Percentiles rank a stretch among this genome's conserved stretches.
Evolutionary conservation across 2,113 vertebrate genomes (phyloP).

Genomic region (Tringa solitaria): DNA sequence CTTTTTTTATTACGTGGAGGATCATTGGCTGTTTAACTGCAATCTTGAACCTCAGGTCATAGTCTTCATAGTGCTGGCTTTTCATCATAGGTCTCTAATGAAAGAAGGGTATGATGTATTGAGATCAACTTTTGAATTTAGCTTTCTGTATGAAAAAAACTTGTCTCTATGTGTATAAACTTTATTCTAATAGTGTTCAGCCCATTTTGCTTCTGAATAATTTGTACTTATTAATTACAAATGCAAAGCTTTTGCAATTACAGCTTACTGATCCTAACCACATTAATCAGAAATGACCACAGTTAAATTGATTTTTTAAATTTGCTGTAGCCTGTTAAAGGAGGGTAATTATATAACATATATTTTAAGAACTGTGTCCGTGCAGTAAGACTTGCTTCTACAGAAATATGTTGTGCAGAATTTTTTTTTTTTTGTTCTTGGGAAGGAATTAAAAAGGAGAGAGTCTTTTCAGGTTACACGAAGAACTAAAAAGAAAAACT

Average conservation of each 20-base stretch:
- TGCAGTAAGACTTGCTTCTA: neutral
- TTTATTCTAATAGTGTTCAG: constrained; percentile 32
- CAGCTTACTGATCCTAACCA: constrained; percentile 15
- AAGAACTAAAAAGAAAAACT: neutral
- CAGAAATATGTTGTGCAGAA: neutral
- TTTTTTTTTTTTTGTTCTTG: neutral
- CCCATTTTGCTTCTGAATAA: constrained; percentile 36
- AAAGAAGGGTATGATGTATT: constrained; percentile 10
- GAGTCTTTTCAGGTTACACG: neutral
- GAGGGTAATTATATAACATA: neutral
- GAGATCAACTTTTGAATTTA: constrained; percentile 57
- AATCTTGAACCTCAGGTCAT: constrained; percentile 12
- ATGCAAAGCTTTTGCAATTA: constrained; percentile 53
- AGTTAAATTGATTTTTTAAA: constrained; percentile 39
- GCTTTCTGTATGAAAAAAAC: constrained; percentile 39
- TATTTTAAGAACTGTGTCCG: neutral
- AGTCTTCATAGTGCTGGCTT: constrained; percentile 18
- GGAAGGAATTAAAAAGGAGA: neutral
- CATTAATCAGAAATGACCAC: constrained; percentile 44
- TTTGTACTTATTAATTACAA: constrained; percentile 66
- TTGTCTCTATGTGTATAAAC: constrained; percentile 28
- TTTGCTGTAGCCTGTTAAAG: constrained; percentile 24
- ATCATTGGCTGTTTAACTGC: neutral
- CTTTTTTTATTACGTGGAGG: constrained; percentile 15
- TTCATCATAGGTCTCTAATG: constrained; percentile 19